These are phyloP conservation scores for Strigamia crassipes DNA, from an alignment of 2,888 invertebrate genomes.

Conservation along the genomic window DNA sequence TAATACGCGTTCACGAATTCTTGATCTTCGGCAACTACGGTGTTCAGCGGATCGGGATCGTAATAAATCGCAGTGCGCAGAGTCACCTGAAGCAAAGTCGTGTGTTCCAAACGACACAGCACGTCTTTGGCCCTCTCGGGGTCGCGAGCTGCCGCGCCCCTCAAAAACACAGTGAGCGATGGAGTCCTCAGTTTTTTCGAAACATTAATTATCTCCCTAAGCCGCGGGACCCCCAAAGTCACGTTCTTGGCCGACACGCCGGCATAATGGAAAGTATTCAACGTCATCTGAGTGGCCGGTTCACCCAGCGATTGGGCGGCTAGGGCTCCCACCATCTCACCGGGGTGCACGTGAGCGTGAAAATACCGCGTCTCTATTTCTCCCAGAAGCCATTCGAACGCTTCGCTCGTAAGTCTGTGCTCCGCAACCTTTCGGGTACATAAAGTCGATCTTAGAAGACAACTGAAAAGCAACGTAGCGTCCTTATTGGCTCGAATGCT, in stretches of 20 bases:
- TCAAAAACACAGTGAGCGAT: slow-evolving; percentile 95
- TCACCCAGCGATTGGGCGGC: slow-evolving; percentile 99
- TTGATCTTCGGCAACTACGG: slow-evolving; percentile 95
- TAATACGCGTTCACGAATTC: slow-evolving; percentile 99
- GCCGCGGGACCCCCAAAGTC: slow-evolving; percentile 96
- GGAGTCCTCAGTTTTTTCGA: slow-evolving; percentile 99
- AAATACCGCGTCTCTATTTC: slow-evolving; percentile 99
- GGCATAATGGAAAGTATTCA: slow-evolving; percentile 99
- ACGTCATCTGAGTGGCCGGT: slow-evolving; percentile 99
- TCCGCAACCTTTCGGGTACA: slow-evolving; percentile 97
- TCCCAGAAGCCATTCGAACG: slow-evolving; percentile 99
- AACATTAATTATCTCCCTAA: slow-evolving; percentile 94
- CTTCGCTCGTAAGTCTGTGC: slow-evolving; percentile 89
- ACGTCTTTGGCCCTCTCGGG: slow-evolving; percentile 99
- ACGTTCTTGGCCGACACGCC: slow-evolving; percentile 99
- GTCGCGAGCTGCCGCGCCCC: slow-evolving; percentile 96
- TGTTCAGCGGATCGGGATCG: slow-evolving; percentile 98
- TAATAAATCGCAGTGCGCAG: slow-evolving; percentile 98
- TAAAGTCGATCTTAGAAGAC: slow-evolving; percentile 88
- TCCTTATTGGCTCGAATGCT: slow-evolving; percentile 97
- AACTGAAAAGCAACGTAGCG: slow-evolving; percentile 95
- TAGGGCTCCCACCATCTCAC: slow-evolving; percentile 99
- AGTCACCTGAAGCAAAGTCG: slow-evolving; percentile 92
- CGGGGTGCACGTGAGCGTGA: slow-evolving; percentile 89
- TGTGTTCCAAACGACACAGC: slow-evolving; percentile 94